A percentile compares a stretch with the other conserved stretches of the same genome.
These are phyloP conservation scores for Gobionotothen gibberifrons DNA, from an alignment of 2,797 vertebrate species.

Conservation along the genomic window DNA sequence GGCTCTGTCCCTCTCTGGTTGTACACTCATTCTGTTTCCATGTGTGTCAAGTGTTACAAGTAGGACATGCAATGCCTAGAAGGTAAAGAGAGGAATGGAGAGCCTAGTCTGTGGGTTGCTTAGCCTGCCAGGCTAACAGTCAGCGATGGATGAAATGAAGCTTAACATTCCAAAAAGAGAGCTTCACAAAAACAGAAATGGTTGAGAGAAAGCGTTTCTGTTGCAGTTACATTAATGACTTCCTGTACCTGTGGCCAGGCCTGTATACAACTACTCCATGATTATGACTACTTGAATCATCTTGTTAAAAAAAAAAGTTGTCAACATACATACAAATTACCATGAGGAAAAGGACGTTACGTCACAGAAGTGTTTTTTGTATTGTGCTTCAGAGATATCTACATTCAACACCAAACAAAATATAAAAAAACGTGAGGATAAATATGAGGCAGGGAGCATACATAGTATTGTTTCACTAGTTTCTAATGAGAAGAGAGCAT, in stretches of 20 bases:
- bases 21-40: conserved; percentile 23
- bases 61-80: conserved; percentile 61
- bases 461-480: no score
- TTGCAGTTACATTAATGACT: background rate
- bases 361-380: no score
- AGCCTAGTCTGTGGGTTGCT: conserved; percentile 30
- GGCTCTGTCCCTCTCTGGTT: conserved; percentile 8
- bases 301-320: background rate
- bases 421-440: no score
- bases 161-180: conserved; percentile 1
- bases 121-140: conserved; percentile 28
- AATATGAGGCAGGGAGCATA: no score
- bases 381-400: no score
- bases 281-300: background rate
- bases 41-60: conserved; percentile 56
- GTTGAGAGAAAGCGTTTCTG: background rate
- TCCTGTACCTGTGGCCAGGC: background rate
- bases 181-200: conserved; percentile 5
- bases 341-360: no score
- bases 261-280: background rate
- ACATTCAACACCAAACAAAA: no score
- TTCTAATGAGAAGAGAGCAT: no score
- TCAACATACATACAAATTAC: no score
- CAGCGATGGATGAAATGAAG: conserved; percentile 29
- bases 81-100: conserved; percentile 36